Evolutionary conservation across 2,888 invertebrate species (phyloP).

Genomic region (Cataglyphis altisquamis): DNA sequence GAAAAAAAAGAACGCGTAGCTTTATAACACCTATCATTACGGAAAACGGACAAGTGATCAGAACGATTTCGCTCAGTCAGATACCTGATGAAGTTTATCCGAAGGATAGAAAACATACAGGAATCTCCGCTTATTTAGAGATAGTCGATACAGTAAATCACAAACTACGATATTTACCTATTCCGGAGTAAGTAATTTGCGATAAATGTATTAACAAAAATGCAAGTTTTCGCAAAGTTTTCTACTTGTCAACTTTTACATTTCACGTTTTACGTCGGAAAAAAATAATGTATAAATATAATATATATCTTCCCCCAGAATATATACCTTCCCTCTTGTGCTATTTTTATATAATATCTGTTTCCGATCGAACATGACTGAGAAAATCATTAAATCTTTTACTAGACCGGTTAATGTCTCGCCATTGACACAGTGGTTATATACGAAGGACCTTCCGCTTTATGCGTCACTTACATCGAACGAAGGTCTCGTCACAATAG

Average conservation of each 20-base stretch:
- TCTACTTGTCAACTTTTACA: not conserved
- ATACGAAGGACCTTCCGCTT: conserved; percentile 85
- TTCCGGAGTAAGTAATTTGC: conserved; percentile 86
- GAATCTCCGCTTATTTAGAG: conserved; percentile 86
- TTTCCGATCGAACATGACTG: conserved; percentile 15
- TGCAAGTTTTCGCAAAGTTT: not conserved
- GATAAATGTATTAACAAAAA: not conserved
- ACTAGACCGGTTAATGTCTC: conserved; percentile 81
- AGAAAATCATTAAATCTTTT: conserved; percentile 28
- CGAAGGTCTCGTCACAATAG: conserved; percentile 88
- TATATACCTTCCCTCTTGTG: not conserved
- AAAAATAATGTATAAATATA: conserved; percentile 6
- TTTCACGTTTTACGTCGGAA: not conserved
- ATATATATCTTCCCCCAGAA: too few species aligned
- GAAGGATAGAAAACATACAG: conserved; percentile 62
- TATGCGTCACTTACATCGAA: conserved; percentile 85
- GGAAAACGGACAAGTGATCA: conserved; percentile 80
- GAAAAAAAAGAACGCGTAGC: conserved; percentile 70
- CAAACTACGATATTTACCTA: conserved; percentile 87
- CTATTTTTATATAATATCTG: not conserved
- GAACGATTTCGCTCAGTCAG: conserved; percentile 76
- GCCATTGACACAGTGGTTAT: conserved; percentile 86
- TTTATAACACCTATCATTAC: conserved; percentile 76
- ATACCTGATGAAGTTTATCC: conserved; percentile 75
- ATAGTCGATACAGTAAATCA: conserved; percentile 87